phyloP scores from a whole-genome alignment of 2,113 vertebrate genomes.

The Actinemys pallida region DNA sequence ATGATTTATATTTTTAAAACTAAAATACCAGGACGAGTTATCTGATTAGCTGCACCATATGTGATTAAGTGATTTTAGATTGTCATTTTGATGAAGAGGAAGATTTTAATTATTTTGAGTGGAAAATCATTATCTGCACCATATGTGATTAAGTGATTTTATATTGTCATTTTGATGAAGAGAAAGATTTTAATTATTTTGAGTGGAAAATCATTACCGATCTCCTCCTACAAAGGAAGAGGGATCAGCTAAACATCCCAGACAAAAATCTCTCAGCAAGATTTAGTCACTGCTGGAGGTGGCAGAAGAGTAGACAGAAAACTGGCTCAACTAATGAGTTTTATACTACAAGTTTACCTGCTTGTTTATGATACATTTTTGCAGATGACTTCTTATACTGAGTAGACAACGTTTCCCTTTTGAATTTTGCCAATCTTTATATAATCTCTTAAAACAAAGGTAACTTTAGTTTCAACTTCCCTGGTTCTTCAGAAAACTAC shows the following conservation, averaged over 20 bases:
- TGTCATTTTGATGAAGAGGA: not conserved
- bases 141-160: not conserved
- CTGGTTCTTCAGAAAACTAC: constrained; percentile 20
- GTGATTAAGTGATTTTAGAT: not conserved
- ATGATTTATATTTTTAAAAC: not conserved
- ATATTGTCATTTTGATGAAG: too few species aligned
- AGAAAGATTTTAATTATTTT: not conserved
- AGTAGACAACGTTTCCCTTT: not conserved
- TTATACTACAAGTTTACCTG: not conserved
- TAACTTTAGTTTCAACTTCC: constrained; percentile 39
- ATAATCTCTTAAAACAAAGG: constrained; percentile 43
- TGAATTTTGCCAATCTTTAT: constrained; percentile 16
- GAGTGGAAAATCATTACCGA: not conserved
- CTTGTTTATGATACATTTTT: not conserved
- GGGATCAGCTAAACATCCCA: not conserved
- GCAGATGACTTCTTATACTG: not conserved
- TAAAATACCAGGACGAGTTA: not conserved
- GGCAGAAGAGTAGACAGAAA: not conserved
- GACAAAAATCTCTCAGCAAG: not conserved
- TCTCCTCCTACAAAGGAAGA: not conserved
- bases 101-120: not conserved
- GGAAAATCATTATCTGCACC: not conserved
- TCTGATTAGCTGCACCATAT: not conserved
- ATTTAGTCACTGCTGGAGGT: not conserved
- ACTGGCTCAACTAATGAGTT: not conserved